These are phyloP conservation scores for Onchidella celtica DNA, from an alignment of 2,888 invertebrate species.

Conservation along the genomic window DNA sequence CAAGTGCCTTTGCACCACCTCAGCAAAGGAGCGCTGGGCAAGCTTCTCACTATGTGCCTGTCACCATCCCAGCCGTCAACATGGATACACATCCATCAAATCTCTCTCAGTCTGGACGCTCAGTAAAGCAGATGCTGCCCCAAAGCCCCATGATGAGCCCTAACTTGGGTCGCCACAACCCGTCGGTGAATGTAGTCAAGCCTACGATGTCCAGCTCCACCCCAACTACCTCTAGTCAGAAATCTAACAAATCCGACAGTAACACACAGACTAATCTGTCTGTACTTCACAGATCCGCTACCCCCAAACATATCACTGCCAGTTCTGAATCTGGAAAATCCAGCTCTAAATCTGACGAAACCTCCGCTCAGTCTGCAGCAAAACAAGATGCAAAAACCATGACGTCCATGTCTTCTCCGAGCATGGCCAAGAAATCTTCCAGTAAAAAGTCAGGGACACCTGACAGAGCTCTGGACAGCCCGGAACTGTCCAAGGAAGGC, in stretches of 20 bases:
- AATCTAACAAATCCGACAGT: conserved; percentile 66
- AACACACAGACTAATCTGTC: conserved; percentile 72
- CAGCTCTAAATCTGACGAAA: conserved; percentile 13
- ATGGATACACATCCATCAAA: conserved; percentile 43
- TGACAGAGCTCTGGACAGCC: background rate
- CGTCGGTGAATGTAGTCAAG: conserved; percentile 70
- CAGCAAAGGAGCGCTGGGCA: conserved; percentile 14
- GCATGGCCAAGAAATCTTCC: conserved; percentile 5
- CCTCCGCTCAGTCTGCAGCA: background rate
- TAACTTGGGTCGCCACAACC: conserved; percentile 51
- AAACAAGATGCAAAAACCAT: background rate
- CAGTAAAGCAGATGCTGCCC: conserved; percentile 46
- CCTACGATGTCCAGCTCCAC: conserved; percentile 62
- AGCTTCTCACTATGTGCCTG: conserved; percentile 54
- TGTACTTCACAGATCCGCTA: conserved; percentile 65
- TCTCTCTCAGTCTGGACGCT: conserved; percentile 31
- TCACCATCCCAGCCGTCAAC: conserved; percentile 51
- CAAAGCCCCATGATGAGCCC: conserved; percentile 57
- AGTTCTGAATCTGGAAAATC: conserved; percentile 61
- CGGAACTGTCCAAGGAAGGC: background rate
- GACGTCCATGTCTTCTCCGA: conserved; percentile 3
- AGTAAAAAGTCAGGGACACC: conserved; percentile 1
- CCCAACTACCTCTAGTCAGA: conserved; percentile 51
- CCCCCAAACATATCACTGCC: conserved; percentile 56
- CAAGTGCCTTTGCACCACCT: conserved; percentile 51